Evolutionary conservation across 2,888 invertebrate species (phyloP).

Genomic region (Proisotoma minuta): DNA sequence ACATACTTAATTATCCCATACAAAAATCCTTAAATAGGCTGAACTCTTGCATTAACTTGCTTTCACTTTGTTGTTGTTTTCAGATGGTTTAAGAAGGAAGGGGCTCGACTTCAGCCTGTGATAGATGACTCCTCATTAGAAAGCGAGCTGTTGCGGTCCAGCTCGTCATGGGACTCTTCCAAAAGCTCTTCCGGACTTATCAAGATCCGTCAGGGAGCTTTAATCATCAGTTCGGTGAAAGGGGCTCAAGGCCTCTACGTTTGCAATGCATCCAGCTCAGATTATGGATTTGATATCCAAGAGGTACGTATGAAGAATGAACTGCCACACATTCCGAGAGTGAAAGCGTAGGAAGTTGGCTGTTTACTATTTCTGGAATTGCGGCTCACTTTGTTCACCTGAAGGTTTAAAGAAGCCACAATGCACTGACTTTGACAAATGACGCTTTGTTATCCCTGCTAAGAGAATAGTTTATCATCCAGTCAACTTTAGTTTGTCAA

Average conservation of each 20-base stretch:
- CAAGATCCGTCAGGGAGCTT: slow-evolving; percentile 55
- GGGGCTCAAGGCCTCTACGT: slow-evolving; percentile 54
- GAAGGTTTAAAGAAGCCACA: background rate
- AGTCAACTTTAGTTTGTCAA: background rate
- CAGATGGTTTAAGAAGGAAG: slow-evolving; percentile 43
- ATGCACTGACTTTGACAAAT: slow-evolving; percentile 33
- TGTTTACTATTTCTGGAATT: background rate
- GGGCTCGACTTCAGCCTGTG: slow-evolving; percentile 35
- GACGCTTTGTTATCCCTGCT: slow-evolving; percentile 12
- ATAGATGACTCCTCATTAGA: slow-evolving; percentile 32
- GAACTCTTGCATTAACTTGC: too few species aligned
- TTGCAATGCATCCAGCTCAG: slow-evolving; percentile 61
- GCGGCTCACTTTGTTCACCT: background rate
- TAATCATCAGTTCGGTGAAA: slow-evolving; percentile 55
- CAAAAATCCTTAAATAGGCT: too few species aligned
- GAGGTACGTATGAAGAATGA: slow-evolving; percentile 51
- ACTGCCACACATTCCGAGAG: too few species aligned
- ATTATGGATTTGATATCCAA: slow-evolving; percentile 63
- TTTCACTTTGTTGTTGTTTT: slow-evolving; percentile 2
- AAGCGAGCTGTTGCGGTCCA: slow-evolving; percentile 1
- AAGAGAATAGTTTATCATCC: slow-evolving; percentile 8
- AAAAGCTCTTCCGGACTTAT: slow-evolving; percentile 42
- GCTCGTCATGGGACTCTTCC: slow-evolving; percentile 9
- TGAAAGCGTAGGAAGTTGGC: too few species aligned
- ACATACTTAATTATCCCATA: background rate